Evolutionary conservation across 2,797 vertebrate genomes (phyloP), one percentile per base, ranked within the genome.

Genomic region (Macropus fuliginosus): DNA sequence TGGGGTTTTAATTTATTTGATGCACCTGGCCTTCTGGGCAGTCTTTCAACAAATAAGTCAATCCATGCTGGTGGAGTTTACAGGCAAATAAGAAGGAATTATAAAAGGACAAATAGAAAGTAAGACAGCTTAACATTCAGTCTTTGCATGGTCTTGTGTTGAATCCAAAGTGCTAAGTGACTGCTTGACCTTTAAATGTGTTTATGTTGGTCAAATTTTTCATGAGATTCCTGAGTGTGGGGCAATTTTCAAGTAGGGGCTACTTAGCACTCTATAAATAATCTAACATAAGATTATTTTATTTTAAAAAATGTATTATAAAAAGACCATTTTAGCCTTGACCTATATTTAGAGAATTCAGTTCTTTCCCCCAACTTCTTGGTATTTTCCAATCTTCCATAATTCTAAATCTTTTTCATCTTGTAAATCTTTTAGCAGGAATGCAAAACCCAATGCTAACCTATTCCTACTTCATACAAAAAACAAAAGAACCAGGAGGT

Each of bases 21-120:
- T 92, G 55, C n/a, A 92, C 40, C 31, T 92, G 55, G 55, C 34
- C 56, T n/a, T 92, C 55, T 92, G 91, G 91, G 91, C n/a, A 92
- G 40, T 31, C n/a, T 56, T 92, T 56, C 91, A 92, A 57, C n/a
- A 46, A 92, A 34, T 27, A 56, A n/a, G 40, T 56, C n/a, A 92
- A 3, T 57, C 24, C 5, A 1, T 91, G 55, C 40, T 31, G n/a
- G 34, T 92, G 27, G 40, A 55, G 55, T 40, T 57, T 57, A 46
- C 11, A 92, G 40, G 55, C n/a, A 92, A 92, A 56, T 92, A 92
- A 92, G 55, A 92, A 57, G 55, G 27, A 46, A 92, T 92, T 56
- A 56, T 40, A 50, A 92, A n/a, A 92, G 40, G 34, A 56, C n/a
- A 57, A n/a, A 27, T 40, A 57, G 13, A 57, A 92, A 57, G 2